Evolutionary conservation across 2,888 invertebrate species (phyloP).

Genomic region (Laothoe populi): DNA sequence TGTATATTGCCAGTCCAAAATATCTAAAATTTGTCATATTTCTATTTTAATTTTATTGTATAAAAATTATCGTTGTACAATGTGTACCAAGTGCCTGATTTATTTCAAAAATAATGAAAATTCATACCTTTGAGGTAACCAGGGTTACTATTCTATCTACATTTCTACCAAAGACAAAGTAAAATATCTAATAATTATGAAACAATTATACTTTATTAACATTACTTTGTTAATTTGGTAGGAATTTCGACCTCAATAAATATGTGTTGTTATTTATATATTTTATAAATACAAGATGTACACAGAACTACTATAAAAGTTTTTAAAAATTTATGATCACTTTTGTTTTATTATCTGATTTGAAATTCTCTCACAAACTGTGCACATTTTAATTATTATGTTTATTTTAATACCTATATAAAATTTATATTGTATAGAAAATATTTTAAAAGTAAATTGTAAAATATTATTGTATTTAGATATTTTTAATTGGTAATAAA

Average conservation of each 20-base stretch:
- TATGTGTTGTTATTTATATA: neutral
- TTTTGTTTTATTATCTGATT: no score
- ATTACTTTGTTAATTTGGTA: neutral
- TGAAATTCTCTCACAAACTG: no score
- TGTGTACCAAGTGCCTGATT: constrained; percentile 19
- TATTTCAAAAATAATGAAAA: constrained; percentile 27
- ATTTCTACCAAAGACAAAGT: constrained; percentile 15
- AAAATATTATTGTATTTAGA: constrained; percentile 30
- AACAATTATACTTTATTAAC: no score
- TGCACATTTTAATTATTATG: neutral
- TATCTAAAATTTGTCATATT: neutral
- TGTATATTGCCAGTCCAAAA: constrained; percentile 21
- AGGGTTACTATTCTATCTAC: constrained; percentile 53
- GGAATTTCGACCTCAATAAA: neutral
- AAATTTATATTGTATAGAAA: constrained; percentile 19
- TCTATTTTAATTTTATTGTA: neutral
- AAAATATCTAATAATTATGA: neutral
- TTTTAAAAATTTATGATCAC: neutral
- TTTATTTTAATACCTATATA: constrained; percentile 1
- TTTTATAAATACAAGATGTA: neutral
- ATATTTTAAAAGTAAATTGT: constrained; percentile 20
- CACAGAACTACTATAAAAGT: neutral
- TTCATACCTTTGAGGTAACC: constrained; percentile 70
- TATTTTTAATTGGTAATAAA: constrained; percentile 33
- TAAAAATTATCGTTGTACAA: constrained; percentile 1